phyloP scores from a whole-genome alignment of 2,888 invertebrate genomes.

The Spilarctia lutea region DNA sequence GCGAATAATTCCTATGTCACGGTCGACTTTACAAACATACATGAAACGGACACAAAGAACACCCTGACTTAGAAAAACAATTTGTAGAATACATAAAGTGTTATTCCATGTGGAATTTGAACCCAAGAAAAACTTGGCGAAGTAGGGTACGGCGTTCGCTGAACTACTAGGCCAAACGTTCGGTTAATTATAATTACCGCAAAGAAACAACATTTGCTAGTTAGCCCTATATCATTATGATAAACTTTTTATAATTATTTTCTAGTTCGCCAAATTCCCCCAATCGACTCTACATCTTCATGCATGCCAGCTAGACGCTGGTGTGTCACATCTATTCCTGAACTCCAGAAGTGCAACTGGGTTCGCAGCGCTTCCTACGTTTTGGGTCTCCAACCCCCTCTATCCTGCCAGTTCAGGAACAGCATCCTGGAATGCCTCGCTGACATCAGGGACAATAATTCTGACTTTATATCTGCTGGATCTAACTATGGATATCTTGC shows the following conservation, averaged over 20 bases:
- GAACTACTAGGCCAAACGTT: no score
- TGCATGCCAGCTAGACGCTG: slow-evolving; percentile 83
- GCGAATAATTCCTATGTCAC: no score
- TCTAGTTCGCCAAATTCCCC: slow-evolving; percentile 69
- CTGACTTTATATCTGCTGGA: slow-evolving; percentile 87
- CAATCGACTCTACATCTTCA: slow-evolving; percentile 57
- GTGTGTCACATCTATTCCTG: slow-evolving; percentile 86
- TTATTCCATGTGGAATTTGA: no score
- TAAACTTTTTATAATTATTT: background rate
- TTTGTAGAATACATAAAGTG: no score
- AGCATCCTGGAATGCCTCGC: slow-evolving; percentile 84
- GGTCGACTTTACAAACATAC: no score
- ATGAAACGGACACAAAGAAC: no score
- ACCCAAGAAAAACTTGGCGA: no score
- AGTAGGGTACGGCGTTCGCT: no score
- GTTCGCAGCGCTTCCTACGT: slow-evolving; percentile 83
- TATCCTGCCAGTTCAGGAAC: slow-evolving; percentile 81
- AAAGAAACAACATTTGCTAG: no score
- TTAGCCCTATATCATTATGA: background rate
- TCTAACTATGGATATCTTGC: slow-evolving; percentile 89
- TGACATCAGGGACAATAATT: slow-evolving; percentile 78
- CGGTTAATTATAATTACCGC: no score
- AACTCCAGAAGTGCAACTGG: slow-evolving; percentile 88
- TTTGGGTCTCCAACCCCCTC: slow-evolving; percentile 87
- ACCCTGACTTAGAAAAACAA: no score